A percentile compares a stretch with the other conserved stretches of the same genome.
phyloP scores from a whole-genome alignment of 30 jellyfish, hydroid and myxozoan genomes.

The Aurelia coerulea region DNA sequence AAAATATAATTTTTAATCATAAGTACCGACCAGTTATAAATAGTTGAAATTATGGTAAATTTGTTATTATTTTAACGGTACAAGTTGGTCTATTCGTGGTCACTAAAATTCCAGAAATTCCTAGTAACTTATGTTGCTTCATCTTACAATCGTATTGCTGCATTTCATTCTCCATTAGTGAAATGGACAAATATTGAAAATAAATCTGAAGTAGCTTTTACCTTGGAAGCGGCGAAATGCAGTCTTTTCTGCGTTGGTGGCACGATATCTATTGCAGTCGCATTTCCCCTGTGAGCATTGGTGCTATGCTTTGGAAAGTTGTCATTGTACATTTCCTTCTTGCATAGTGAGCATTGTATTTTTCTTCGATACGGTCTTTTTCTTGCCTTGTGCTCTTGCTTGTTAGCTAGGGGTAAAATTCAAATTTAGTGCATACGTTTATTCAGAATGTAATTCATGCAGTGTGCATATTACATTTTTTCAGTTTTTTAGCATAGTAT shows the following conservation, averaged over 20 bases:
- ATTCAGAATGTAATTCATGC: background rate
- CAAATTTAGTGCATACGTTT: constrained; percentile 16
- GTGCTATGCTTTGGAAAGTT: constrained; percentile 49
- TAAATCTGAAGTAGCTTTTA: constrained; percentile 7
- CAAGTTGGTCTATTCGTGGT: no score
- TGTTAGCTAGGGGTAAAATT: constrained; percentile 1
- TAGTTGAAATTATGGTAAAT: no score
- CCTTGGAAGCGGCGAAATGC: constrained; percentile 38
- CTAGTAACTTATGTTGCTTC: background rate
- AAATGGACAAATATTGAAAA: constrained; percentile 10
- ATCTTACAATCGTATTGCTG: background rate
- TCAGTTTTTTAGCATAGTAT: no score
- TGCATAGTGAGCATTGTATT: constrained; percentile 45
- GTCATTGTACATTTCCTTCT: constrained; percentile 51
- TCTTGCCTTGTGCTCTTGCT: constrained; percentile 16
- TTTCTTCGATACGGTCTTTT: constrained; percentile 36
- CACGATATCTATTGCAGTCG: constrained; percentile 27
- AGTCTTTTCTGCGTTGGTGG: constrained; percentile 33
- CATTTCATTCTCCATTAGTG: background rate
- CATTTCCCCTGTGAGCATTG: constrained; percentile 42
- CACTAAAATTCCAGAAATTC: background rate
- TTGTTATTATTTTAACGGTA: no score
- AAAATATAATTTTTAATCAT: background rate
- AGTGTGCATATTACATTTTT: no score
- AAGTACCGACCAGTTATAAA: no score